Evolutionary conservation across 2,113 vertebrate genomes (phyloP), one percentile per base, ranked within the genome.

Genomic region (Rhegmatorhina hoffmannsi): DNA sequence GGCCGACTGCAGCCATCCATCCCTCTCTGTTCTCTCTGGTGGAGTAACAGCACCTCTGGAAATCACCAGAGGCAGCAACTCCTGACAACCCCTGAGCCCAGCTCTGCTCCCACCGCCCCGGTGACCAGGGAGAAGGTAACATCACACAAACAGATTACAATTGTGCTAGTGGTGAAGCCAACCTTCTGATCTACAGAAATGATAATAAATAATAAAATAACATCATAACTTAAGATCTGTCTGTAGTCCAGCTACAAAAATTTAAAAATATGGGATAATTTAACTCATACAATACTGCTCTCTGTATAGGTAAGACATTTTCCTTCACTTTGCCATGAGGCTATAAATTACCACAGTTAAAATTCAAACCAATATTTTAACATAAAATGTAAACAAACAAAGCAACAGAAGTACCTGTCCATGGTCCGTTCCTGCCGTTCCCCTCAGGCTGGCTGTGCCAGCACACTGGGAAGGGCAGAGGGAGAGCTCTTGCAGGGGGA

Each of bases 171-270:
- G 84, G 97, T 98, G 97, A 98, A 98, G 96, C 98, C 97, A 97
- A 98, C 97, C 98, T 97, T 98, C 97, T 97, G 98, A 97, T 98
- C 98, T 96, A 98, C 98, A 98, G 98, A 98, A 98, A 98, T 94
- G 49, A 97, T 97, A 98, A 97, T 97, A 98, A 96, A 98, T 97
- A 98, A 98, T 96, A 97, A 97, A 97, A 98, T 95, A 98, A 98
- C 96, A 97, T 96, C 98, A 99, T 99, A 99, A 99, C 98, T 99
- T 99, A 99, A 98, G 97, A 98, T 98, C 94, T 98, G 98, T 92
- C 96, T 99, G 99, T 99, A 99, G 99, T 98, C 99, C 99, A 99
- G 99, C 99, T 99, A 99, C 99, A 98, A 98, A 98, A 97, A 96
- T 97, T 98, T 96, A 92, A 98, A 97, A 98, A 98, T 98, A 98